Evolutionary conservation across 2,888 invertebrate genomes (phyloP).

Genomic region (Salpingus planirostris): DNA sequence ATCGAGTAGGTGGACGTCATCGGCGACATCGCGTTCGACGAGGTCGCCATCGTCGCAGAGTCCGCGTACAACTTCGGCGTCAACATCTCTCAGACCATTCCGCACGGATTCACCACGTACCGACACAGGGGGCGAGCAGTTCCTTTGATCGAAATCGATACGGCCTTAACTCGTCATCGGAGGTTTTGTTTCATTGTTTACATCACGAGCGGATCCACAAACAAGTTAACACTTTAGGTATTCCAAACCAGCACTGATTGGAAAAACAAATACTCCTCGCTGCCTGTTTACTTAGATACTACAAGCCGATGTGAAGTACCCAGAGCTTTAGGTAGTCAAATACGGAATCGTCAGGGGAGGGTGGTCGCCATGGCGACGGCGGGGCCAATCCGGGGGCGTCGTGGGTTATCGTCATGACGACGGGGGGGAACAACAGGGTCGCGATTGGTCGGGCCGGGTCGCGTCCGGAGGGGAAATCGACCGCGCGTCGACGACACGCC

Average conservation of each 20-base stretch:
- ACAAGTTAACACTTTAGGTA: constrained; percentile 45
- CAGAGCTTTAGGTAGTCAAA: constrained; percentile 45
- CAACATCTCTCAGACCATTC: constrained; percentile 41
- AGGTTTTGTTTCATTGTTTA: constrained; percentile 46
- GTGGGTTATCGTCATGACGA: constrained; percentile 28
- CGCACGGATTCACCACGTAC: constrained; percentile 16
- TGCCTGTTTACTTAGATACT: constrained; percentile 46
- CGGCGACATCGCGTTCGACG: constrained; percentile 61
- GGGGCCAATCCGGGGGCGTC: constrained; percentile 22
- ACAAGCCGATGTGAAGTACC: constrained; percentile 45
- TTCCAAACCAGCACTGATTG: constrained; percentile 48
- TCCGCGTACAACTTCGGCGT: constrained; percentile 55
- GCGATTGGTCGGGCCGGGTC: constrained; percentile 21
- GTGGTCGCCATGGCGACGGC: constrained; percentile 31
- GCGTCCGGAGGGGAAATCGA: no score
- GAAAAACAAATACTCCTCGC: constrained; percentile 49
- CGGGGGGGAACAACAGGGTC: constrained; percentile 18
- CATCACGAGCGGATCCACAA: constrained; percentile 44
- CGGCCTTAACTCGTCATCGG: constrained; percentile 41
- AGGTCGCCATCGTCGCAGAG: constrained; percentile 60
- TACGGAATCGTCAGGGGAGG: constrained; percentile 36
- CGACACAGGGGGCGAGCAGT: constrained; percentile 8
- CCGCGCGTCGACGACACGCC: no score
- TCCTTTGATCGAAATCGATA: constrained; percentile 33
- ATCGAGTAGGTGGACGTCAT: constrained; percentile 74